A percentile compares a stretch with the other conserved stretches of the same genome.
Evolutionary conservation across 2,113 vertebrate genomes (phyloP).

Genomic region (Colaptes auratus): DNA sequence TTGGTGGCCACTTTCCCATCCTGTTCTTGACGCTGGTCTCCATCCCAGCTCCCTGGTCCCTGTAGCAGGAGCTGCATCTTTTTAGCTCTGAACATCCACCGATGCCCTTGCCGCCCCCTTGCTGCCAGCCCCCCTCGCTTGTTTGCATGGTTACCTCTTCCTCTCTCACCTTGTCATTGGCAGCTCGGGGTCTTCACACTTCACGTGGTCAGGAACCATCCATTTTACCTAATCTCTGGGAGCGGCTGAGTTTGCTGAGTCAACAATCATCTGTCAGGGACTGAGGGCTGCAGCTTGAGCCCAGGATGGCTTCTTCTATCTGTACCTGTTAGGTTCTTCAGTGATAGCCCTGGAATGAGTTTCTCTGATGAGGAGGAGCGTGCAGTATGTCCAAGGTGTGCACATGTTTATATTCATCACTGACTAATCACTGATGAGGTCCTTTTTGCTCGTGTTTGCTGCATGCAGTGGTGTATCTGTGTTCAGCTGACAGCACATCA

Average conservation of each 20-base stretch:
- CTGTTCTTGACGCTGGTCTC: background rate
- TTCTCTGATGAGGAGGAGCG: background rate
- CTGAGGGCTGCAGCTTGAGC: background rate
- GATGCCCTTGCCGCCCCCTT: background rate
- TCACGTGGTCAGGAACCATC: background rate
- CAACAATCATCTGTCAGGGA: background rate
- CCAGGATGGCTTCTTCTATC: background rate
- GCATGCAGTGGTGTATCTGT: background rate
- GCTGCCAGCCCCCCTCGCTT: background rate
- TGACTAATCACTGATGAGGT: background rate
- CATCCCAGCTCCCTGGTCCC: background rate
- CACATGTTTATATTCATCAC: background rate
- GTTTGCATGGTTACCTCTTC: background rate
- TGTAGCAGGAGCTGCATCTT: background rate
- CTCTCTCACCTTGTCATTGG: background rate
- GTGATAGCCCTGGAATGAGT: background rate
- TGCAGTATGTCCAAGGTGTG: background rate
- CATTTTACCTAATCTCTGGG: background rate
- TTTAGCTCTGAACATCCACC: background rate
- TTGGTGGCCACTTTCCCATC: background rate
- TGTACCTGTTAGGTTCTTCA: background rate
- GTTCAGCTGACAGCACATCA: background rate
- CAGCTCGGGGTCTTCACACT: background rate
- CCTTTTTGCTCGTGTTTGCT: background rate
- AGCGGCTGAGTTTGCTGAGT: background rate